Evolutionary conservation across 1,140 invertebrate species (phyloP).

Genomic region (Drosophila ohnishii): DNA sequence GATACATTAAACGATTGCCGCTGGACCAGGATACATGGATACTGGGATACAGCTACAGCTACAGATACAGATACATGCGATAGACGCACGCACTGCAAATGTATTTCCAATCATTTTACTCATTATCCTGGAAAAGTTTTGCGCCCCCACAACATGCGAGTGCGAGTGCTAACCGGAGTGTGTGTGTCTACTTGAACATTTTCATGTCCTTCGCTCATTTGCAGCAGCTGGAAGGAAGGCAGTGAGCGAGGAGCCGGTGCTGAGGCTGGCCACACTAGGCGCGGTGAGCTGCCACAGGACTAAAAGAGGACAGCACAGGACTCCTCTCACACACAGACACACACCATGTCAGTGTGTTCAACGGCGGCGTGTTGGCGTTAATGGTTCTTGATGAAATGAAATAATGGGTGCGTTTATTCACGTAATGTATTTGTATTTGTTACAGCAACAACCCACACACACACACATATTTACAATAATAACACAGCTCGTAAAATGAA

Average conservation of each 20-base stretch:
- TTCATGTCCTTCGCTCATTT: constrained; percentile 64
- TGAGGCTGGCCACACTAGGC: constrained; percentile 62
- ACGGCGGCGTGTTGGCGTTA: constrained; percentile 73
- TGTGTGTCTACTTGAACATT: constrained; percentile 61
- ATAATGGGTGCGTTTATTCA: constrained; percentile 82
- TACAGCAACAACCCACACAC: constrained; percentile 57
- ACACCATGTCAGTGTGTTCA: constrained; percentile 6
- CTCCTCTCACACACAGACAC: constrained; percentile 10
- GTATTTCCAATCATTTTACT: constrained; percentile 81
- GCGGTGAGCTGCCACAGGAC: constrained; percentile 38
- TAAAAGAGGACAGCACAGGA: constrained; percentile 6
- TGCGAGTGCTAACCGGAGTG: constrained; percentile 5
- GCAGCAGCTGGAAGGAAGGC: constrained; percentile 33
- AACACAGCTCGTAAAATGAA: constrained; percentile 78
- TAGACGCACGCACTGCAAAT: constrained; percentile 68
- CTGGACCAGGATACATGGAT: constrained; percentile 20
- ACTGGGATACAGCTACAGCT: constrained; percentile 18
- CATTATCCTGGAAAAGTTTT: constrained; percentile 78
- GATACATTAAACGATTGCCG: constrained; percentile 30
- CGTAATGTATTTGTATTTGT: constrained; percentile 82
- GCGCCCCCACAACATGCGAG: constrained; percentile 18
- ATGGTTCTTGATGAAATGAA: constrained; percentile 82
- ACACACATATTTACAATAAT: constrained; percentile 77
- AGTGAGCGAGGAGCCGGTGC: neutral
- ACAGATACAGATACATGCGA: constrained; percentile 54